phyloP scores from a whole-genome alignment of 2,888 invertebrate species.

The Epicampocera succincta region DNA sequence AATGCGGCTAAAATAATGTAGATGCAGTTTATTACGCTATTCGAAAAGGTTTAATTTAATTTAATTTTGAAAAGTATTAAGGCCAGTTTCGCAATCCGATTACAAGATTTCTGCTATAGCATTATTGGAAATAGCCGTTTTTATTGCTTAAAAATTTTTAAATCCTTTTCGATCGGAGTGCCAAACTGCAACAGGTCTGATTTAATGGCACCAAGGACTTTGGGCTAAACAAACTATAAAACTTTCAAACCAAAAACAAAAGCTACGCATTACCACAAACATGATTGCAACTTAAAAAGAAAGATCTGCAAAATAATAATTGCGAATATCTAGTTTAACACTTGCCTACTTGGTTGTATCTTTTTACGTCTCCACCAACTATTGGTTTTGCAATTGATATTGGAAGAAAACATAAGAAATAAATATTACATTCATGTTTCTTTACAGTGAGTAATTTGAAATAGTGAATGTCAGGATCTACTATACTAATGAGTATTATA shows the following conservation, averaged over 20 bases:
- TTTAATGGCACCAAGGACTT: too few species aligned
- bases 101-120: too few species aligned
- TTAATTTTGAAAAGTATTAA: not conserved
- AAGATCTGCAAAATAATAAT: conserved; percentile 10
- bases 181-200: not conserved
- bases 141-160: too few species aligned
- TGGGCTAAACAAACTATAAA: too few species aligned
- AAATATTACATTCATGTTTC: conserved; percentile 3
- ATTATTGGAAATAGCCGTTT: too few species aligned
- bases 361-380: conserved; percentile 82
- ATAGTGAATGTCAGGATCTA: too few species aligned
- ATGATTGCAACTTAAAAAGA: not conserved
- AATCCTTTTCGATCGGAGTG: too few species aligned
- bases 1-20: conserved; percentile 89
- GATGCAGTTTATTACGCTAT: too few species aligned
- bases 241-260: too few species aligned
- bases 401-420: conserved; percentile 58
- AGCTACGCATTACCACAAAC: not conserved
- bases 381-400: conserved; percentile 45
- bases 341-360: conserved; percentile 81
- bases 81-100: too few species aligned
- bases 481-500: too few species aligned
- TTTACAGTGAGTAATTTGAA: not conserved
- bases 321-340: conserved; percentile 66
- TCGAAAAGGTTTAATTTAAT: not conserved